These are phyloP conservation scores for Atta colombica DNA, from an alignment of 1,140 invertebrate genomes.

Conservation along the genomic window DNA sequence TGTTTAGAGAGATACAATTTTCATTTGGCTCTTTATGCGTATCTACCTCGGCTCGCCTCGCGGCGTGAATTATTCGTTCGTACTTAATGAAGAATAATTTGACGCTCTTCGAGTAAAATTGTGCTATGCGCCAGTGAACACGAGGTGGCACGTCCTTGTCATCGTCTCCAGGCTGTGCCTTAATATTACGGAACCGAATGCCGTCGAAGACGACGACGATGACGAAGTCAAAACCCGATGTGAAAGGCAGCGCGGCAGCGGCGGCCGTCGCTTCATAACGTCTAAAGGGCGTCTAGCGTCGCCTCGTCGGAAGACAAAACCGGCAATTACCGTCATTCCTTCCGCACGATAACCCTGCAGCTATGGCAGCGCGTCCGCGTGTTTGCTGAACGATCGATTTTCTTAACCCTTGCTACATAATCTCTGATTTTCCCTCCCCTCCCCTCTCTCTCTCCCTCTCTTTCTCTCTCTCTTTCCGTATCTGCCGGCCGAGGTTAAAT, in stretches of 20 bases:
- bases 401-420: constrained; percentile 61
- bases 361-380: constrained; percentile 51
- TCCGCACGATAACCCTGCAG: constrained; percentile 63
- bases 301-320: constrained; percentile 64
- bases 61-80: constrained; percentile 58
- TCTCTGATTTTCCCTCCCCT: constrained; percentile 42
- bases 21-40: constrained; percentile 46
- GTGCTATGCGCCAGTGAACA: constrained; percentile 56
- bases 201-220: constrained; percentile 48
- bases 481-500: constrained; percentile 48
- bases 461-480: neutral
- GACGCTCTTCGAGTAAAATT: constrained; percentile 58
- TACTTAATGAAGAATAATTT: constrained; percentile 59
- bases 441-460: neutral
- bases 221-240: constrained; percentile 60
- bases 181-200: constrained; percentile 58
- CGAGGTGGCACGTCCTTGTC: constrained; percentile 60
- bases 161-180: constrained; percentile 47
- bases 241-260: constrained; percentile 41
- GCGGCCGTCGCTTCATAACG: constrained; percentile 60
- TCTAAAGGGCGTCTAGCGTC: constrained; percentile 54
- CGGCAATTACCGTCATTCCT: constrained; percentile 65
- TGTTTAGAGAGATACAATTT: constrained; percentile 33
- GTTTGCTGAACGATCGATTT: constrained; percentile 65
- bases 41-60: constrained; percentile 41